Evolutionary conservation across 2,888 invertebrate species (phyloP).

Genomic region (Pemphredon lugubris): DNA sequence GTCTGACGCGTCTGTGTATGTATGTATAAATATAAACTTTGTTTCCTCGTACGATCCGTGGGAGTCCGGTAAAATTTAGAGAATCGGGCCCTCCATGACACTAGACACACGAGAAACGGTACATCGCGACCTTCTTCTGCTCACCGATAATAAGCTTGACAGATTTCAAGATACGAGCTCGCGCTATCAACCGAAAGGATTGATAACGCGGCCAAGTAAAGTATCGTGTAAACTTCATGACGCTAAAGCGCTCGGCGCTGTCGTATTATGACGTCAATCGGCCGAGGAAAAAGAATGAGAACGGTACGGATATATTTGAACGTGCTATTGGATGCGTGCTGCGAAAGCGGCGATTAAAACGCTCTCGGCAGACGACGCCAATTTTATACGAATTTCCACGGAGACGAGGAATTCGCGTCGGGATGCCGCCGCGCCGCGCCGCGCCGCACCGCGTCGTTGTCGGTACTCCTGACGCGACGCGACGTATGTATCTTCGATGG

Average conservation of each 20-base stretch:
- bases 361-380: not conserved
- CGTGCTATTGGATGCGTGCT: conserved; percentile 7
- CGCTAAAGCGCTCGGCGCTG: conserved; percentile 32
- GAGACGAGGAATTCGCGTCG: not conserved
- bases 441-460: too few species aligned
- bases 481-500: too few species aligned
- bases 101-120: not conserved
- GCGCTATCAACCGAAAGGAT: conserved; percentile 36
- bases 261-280: conserved; percentile 57
- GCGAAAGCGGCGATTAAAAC: conserved; percentile 1
- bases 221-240: conserved; percentile 61
- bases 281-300: conserved; percentile 15
- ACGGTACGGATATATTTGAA: conserved; percentile 28
- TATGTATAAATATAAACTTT: too few species aligned
- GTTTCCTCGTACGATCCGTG: too few species aligned
- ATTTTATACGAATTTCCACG: not conserved
- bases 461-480: too few species aligned
- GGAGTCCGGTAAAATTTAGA: not conserved
- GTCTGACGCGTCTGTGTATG: too few species aligned
- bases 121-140: conserved; percentile 26
- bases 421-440: not conserved
- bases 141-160: conserved; percentile 45
- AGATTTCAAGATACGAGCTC: conserved; percentile 60
- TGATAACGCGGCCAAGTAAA: conserved; percentile 65
- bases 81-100: not conserved